phyloP scores from a whole-genome alignment of 1,140 invertebrate genomes.

The Musca domestica region DNA sequence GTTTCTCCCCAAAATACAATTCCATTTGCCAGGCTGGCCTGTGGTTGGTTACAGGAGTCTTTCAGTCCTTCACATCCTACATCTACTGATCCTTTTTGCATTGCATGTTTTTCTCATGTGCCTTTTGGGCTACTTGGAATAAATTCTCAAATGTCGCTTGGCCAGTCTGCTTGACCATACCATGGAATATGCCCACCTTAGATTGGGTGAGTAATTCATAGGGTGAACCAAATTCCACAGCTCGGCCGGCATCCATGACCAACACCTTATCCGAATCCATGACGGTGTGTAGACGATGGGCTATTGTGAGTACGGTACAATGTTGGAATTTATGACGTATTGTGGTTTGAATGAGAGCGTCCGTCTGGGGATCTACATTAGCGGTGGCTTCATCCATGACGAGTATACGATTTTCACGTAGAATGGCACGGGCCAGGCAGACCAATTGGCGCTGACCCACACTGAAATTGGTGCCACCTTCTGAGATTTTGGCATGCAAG shows the following conservation, averaged over 20 bases:
- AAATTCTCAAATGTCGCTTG: slow-evolving; percentile 60
- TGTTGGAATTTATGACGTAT: slow-evolving; percentile 69
- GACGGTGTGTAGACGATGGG: slow-evolving; percentile 79
- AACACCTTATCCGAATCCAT: slow-evolving; percentile 65
- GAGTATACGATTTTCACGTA: slow-evolving; percentile 74
- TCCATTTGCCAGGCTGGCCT: too few species aligned
- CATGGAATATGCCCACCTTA: slow-evolving; percentile 57
- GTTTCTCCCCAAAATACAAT: too few species aligned
- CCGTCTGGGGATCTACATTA: slow-evolving; percentile 71
- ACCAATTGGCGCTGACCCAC: slow-evolving; percentile 81
- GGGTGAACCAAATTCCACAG: slow-evolving; percentile 67
- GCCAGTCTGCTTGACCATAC: slow-evolving; percentile 69
- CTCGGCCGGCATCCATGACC: slow-evolving; percentile 62
- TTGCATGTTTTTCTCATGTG: not conserved
- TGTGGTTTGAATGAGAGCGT: slow-evolving; percentile 69
- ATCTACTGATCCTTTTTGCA: not conserved
- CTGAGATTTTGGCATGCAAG: slow-evolving; percentile 67
- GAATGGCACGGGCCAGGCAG: slow-evolving; percentile 73
- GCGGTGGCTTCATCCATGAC: slow-evolving; percentile 72
- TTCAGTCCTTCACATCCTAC: too few species aligned
- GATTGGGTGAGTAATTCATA: slow-evolving; percentile 57
- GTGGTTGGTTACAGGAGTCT: too few species aligned
- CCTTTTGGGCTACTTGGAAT: slow-evolving; percentile 62
- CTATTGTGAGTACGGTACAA: slow-evolving; percentile 82
- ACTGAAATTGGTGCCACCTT: slow-evolving; percentile 76